phyloP scores from a whole-genome alignment of 2,888 invertebrate genomes.

The Nycteola revayana region DNA sequence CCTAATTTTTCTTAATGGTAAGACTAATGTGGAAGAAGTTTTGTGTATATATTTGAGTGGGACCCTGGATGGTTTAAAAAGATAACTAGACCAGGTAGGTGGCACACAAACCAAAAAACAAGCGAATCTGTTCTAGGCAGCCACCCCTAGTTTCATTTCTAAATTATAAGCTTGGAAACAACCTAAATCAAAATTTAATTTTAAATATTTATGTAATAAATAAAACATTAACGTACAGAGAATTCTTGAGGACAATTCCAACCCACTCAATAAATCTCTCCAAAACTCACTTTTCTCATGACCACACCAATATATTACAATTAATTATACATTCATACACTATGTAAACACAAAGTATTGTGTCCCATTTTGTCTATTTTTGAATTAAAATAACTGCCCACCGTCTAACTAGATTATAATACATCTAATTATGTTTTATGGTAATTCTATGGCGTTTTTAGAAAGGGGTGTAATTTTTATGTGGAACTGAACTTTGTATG shows the following conservation, averaged over 20 bases:
- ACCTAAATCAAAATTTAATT: too few species aligned
- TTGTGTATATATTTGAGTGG: too few species aligned
- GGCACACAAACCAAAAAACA: too few species aligned
- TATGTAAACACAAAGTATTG: conserved; percentile 76
- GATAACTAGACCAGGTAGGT: too few species aligned
- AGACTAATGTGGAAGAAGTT: too few species aligned
- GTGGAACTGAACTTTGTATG: conserved; percentile 46
- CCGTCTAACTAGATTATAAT: conserved; percentile 72
- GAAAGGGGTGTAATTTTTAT: conserved; percentile 64
- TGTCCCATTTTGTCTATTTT: conserved; percentile 57
- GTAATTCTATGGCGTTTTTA: conserved; percentile 65
- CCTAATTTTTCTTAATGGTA: too few species aligned
- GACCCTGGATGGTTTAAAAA: too few species aligned
- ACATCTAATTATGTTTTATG: conserved; percentile 74
- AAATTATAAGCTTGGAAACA: too few species aligned
- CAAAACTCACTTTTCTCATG: conserved; percentile 68
- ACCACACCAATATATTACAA: conserved; percentile 65
- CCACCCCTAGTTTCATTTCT: too few species aligned
- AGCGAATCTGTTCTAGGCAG: too few species aligned
- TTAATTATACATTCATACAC: conserved; percentile 77
- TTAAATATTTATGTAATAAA: too few species aligned
- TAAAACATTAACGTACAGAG: too few species aligned
- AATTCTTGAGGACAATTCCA: conserved; percentile 2
- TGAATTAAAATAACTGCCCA: conserved; percentile 57
- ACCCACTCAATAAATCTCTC: conserved; percentile 48